Conservation (phyloP, 2,797 vertebrate species). For the Enteromius mattozi region DNA sequence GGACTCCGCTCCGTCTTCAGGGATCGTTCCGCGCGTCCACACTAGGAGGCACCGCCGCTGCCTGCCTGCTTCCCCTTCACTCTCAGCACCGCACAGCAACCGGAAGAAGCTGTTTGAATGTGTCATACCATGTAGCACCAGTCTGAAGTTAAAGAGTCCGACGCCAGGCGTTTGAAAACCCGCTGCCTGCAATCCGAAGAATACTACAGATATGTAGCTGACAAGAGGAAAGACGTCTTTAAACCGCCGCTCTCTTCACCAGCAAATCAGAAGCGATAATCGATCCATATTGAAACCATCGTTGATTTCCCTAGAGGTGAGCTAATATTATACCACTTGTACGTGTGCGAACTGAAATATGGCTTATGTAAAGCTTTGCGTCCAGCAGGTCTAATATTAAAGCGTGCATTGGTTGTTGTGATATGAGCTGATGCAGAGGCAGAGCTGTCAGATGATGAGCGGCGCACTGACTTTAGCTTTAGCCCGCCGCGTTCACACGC, state of each 20-base stretch:
- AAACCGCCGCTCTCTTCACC: not conserved
- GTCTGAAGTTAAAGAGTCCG: slow-evolving; percentile 64
- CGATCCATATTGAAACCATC: slow-evolving; percentile 1
- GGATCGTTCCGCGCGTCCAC: slow-evolving; percentile 16
- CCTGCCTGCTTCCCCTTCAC: not conserved
- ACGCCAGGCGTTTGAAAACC: slow-evolving; percentile 20
- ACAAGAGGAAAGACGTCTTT: not conserved
- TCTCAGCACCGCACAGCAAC: slow-evolving; percentile 49
- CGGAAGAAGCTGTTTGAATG: slow-evolving; percentile 60
- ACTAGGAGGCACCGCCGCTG: slow-evolving; percentile 51
- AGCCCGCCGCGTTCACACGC: not conserved
- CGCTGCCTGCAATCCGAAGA: not conserved
- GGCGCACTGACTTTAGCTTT: slow-evolving; percentile 30
- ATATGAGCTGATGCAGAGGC: not conserved
- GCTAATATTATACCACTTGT: not conserved
- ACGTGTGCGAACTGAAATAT: not conserved
- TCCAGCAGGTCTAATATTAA: no score
- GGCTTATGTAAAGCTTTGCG: not conserved
- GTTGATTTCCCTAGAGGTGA: slow-evolving; percentile 39
- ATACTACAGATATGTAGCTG: slow-evolving; percentile 32
- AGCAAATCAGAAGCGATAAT: not conserved
- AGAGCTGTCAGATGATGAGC: slow-evolving; percentile 30
- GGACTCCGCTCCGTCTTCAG: not conserved
- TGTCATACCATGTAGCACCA: slow-evolving; percentile 67
- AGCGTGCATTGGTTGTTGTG: not conserved